Evolutionary conservation across 2,888 invertebrate genomes (phyloP), one percentile per base, ranked within the genome.

Genomic region (Lithophane semibrunnea): DNA sequence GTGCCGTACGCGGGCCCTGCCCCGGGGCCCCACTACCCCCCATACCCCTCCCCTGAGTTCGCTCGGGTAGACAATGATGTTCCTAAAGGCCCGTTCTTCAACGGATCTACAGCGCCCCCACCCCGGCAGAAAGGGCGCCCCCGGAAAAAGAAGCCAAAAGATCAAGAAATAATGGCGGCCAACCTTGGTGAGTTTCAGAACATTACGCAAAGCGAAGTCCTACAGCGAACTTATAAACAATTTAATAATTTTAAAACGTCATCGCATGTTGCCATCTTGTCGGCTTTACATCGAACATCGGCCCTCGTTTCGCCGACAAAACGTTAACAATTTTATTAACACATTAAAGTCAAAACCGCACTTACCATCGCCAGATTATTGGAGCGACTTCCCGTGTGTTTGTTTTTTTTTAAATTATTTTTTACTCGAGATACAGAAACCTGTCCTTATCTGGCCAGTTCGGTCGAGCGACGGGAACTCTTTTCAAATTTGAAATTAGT

Each of bases 51-150:
- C 89, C 97, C 95, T 92, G 97, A 95, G 93, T 97, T 95, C 95
- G 95, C 91, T 93, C 97, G 95, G 94, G 97, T 93, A 75, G 96
- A 95, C 78, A 92, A 92, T 68, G 96, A 95, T 89, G 94, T 95
- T 91, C 94, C 96, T 95, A 97, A 96, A 94, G 97, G 94, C 87
- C 93, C 96, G 70, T 97, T 97, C 92, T 97, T 97, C 93, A 97
- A 97, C 88, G 97, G 97, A 16, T 95, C 96, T 75, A 82, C 95
- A 12, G 95, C 95, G 60, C 96, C 96, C 70, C 97, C 97, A n/a
- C 98, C 99, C 10, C 97, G 99, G 89, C 99, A 99, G 95, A 99
- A 99, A 97, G 99, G 99, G 16, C 97, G 99, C 87, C 99, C 99
- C 56, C 97, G 99, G 93, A 99, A 99, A 97, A 97, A 99, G 97